phyloP scores from a whole-genome alignment of 1,140 invertebrate species.

The Brachionus koreanus region DNA sequence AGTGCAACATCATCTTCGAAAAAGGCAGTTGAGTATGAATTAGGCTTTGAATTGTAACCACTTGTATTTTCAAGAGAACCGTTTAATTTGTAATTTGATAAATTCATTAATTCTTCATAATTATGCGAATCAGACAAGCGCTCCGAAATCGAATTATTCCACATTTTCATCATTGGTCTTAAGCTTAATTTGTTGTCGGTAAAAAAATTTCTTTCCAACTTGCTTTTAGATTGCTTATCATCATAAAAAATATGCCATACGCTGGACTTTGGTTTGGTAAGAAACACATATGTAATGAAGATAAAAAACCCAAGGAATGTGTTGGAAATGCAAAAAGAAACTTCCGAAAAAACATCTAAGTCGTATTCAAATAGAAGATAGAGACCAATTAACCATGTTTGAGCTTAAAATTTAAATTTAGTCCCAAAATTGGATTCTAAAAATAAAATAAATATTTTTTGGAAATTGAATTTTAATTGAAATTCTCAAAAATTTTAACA shows the following conservation, averaged over 20 bases:
- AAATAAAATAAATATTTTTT: too few relatives aligned
- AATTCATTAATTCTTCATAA: constrained; percentile 8
- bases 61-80: not conserved
- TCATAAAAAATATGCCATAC: not conserved
- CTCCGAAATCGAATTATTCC: not conserved
- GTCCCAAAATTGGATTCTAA: too few relatives aligned
- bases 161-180: not conserved
- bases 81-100: not conserved
- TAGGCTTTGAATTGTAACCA: not conserved
- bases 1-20: not conserved
- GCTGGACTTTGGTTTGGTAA: not conserved
- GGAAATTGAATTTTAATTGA: too few relatives aligned
- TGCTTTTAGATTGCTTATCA: not conserved
- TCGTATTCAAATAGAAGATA: constrained; percentile 57
- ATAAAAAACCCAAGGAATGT: constrained; percentile 62
- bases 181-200: not conserved
- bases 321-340: constrained; percentile 59
- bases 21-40: not conserved
- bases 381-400: constrained; percentile 45
- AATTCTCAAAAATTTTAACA: too few relatives aligned
- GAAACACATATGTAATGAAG: constrained; percentile 57
- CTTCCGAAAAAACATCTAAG: constrained; percentile 55
- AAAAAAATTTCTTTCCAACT: not conserved
- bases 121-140: not conserved
- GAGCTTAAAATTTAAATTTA: not conserved